Base-by-base conservation (phyloP, 2,113 vertebrate genomes). In the Amphilophus citrinellus region DNA sequence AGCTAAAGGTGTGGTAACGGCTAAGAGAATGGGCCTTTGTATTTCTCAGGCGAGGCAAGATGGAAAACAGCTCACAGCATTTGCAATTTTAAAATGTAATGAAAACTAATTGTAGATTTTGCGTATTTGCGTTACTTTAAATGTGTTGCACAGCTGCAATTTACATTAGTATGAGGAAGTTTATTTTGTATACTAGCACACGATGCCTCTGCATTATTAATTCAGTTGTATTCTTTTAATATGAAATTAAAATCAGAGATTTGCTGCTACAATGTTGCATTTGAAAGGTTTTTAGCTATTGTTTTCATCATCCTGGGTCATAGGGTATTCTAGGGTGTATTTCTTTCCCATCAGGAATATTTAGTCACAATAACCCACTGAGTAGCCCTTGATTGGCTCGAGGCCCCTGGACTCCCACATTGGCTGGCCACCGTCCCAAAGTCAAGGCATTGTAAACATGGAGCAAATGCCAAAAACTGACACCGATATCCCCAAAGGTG, bases 401-500 rank as follows among this genome's bases (percentile, higher is more conserved):
- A 24, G 83, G 65, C 68, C 65, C 71, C 39, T 32, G n/a, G 79
- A 83, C 77, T 88, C 84, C 81, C 88, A 86, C 79, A 76, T 84
- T 77, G 57, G 85, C 85, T 75, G 85, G 80, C 88, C 53, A 2
- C n/a, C 6, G 75, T 75, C 86, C 84, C 83, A 87, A 84, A 92
- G 86, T 93, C 87, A 39, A 87, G 84, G 85, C 90, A 92, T 76
- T 91, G 87, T 88, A 94, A 95, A 93, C 89, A 95, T 44, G 66
- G 44, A 90, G 81, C 35, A 62, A 88, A 91, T 84, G 89, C 93
- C 88, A 89, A 79, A 84, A 61, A 82, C 87, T 88, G 93, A 94
- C 77, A 93, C 82, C 59, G 91, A 95, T 95, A 94, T 88, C 93
- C 93, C 91, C 93, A 82, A 79, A 93, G 94, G 90, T 93, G 91